phyloP scores from a whole-genome alignment of 2,797 vertebrate genomes.

The Epinephelus coioides region DNA sequence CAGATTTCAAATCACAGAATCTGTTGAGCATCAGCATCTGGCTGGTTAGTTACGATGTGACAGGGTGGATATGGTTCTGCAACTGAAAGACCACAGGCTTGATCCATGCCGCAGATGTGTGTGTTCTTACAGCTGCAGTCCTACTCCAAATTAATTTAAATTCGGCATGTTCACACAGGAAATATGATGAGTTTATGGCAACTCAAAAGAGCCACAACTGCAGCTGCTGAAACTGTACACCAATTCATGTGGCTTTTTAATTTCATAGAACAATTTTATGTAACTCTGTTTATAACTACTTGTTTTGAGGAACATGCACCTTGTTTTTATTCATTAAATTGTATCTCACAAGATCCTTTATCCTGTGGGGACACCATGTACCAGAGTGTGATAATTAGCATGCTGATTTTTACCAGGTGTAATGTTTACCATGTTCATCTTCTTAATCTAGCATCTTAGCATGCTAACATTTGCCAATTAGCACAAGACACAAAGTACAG shows the following conservation, averaged over 20 bases:
- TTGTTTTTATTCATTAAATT: no score
- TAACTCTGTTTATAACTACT: neutral
- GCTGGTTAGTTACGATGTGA: neutral
- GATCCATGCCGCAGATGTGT: neutral
- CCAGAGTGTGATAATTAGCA: no score
- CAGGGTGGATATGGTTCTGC: conserved; percentile 14
- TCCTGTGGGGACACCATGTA: no score
- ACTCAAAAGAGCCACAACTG: neutral
- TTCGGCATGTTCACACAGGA: conserved; percentile 1
- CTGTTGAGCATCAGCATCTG: conserved; percentile 25
- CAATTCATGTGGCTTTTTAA: neutral
- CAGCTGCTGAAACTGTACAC: conserved; percentile 14
- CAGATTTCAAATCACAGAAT: neutral
- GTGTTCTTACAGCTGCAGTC: neutral
- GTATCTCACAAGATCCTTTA: no score
- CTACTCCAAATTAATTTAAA: neutral
- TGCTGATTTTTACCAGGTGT: no score
- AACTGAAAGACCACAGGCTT: conserved; percentile 11
- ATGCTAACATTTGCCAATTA: no score
- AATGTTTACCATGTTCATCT: no score
- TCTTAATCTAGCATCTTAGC: no score
- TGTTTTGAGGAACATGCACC: neutral
- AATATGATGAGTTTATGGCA: neutral
- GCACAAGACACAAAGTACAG: no score
- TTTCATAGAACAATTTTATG: neutral